Evolutionary conservation across 2,113 vertebrate species (phyloP).

Genomic region (Pterocles gutturalis): DNA sequence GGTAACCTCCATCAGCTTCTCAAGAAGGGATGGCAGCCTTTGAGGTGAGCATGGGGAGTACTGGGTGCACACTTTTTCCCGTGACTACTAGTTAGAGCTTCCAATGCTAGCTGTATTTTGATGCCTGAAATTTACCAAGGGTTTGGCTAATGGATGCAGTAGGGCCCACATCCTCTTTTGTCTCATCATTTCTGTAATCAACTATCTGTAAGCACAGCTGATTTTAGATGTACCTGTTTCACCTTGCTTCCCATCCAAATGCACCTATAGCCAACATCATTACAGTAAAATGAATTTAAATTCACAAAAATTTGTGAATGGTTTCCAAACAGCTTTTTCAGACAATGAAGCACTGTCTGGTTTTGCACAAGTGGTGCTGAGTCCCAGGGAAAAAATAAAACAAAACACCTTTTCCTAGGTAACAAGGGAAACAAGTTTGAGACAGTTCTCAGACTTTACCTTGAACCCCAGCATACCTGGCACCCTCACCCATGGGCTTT

Average conservation of each 20-base stretch:
- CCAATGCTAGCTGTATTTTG: background rate
- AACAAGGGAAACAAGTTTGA: background rate
- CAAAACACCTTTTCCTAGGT: background rate
- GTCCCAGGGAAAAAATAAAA: no score
- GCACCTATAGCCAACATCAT: background rate
- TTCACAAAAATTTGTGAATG: background rate
- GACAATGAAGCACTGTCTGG: background rate
- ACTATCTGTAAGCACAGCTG: background rate
- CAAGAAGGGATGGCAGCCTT: background rate
- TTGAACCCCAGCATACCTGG: background rate
- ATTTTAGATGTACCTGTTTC: background rate
- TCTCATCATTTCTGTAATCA: background rate
- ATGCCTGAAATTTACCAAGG: background rate
- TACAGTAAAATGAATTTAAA: background rate
- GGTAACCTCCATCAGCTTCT: background rate
- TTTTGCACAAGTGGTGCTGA: background rate
- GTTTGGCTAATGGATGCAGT: background rate
- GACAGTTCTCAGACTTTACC: background rate
- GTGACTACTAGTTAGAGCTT: background rate
- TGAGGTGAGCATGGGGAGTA: background rate
- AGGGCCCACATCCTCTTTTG: background rate
- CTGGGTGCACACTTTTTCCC: background rate
- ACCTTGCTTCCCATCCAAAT: background rate
- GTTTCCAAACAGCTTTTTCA: background rate
- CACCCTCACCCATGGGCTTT: background rate